Evolutionary conservation across 92 coral and sea anemone species (phyloP).

Genomic region (Pocillopora meandrina): DNA sequence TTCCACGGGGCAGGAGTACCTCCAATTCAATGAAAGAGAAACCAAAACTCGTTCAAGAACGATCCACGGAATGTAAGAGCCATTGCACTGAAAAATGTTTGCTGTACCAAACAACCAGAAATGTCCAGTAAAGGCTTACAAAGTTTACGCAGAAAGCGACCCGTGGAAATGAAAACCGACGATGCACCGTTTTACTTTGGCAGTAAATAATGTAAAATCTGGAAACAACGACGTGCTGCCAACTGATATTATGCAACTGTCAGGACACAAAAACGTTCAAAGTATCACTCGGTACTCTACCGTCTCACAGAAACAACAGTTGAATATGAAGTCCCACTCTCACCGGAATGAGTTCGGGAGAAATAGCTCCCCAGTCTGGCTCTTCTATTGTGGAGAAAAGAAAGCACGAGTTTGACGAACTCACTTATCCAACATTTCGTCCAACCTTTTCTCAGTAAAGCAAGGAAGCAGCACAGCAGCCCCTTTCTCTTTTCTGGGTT

Average conservation of each 20-base stretch:
- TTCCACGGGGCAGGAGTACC: too few species aligned
- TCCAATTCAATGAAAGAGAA: too few species aligned
- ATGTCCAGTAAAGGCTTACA: too few species aligned
- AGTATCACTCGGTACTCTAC: background rate
- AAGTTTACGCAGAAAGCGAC: too few species aligned
- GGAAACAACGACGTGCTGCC: too few species aligned
- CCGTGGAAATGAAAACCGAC: too few species aligned
- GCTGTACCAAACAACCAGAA: too few species aligned
- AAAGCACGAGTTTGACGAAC: slow-evolving; percentile 11
- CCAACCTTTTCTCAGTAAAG: slow-evolving; percentile 6
- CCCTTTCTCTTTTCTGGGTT: background rate
- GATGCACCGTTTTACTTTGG: too few species aligned
- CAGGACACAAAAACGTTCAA: slow-evolving; percentile 6
- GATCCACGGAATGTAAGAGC: too few species aligned
- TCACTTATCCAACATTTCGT: background rate
- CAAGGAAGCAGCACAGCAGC: slow-evolving; percentile 7
- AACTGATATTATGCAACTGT: slow-evolving; percentile 14
- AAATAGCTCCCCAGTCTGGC: slow-evolving; percentile 10
- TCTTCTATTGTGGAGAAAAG: slow-evolving; percentile 7
- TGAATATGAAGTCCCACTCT: background rate
- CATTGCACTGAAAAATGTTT: too few species aligned
- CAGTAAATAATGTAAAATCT: too few species aligned
- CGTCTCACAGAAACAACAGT: slow-evolving; percentile 19
- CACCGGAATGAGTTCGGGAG: slow-evolving; percentile 14
- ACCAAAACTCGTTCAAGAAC: too few species aligned